Conservation (phyloP, 2,113 vertebrate species). For the Vanacampus margaritifer region DNA sequence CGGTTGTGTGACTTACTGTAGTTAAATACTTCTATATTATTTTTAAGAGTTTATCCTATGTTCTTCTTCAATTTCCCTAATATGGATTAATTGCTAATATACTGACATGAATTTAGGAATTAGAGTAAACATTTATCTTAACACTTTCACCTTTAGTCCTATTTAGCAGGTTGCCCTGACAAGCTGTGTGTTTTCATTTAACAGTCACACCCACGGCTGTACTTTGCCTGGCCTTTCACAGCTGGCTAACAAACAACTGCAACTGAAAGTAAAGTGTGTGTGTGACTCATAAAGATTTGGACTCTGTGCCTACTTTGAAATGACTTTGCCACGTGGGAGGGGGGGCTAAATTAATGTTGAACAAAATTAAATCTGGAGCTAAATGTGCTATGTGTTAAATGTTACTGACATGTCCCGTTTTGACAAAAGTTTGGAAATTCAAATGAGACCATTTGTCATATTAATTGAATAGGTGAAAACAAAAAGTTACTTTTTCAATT, state of each 20-base stretch:
- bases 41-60: neutral
- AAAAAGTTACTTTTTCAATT: too few relatives aligned
- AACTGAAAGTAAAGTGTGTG: neutral
- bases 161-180: neutral
- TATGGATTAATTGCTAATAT: neutral
- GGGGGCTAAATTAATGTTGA: neutral
- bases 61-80: neutral
- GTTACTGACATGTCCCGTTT: too few relatives aligned
- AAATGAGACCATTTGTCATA: too few relatives aligned
- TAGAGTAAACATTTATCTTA: neutral
- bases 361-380: neutral
- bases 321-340: neutral
- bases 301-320: neutral
- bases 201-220: neutral
- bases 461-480: too few relatives aligned
- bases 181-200: neutral
- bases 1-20: too few relatives aligned
- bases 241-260: neutral
- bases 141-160: neutral
- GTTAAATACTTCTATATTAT: too few relatives aligned
- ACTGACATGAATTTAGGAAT: too few relatives aligned
- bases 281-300: neutral
- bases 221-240: neutral
- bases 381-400: too few relatives aligned
- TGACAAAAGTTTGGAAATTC: too few relatives aligned